Evolutionary conservation across 2,797 vertebrate genomes (phyloP).

Genomic region (Pangasius djambal): DNA sequence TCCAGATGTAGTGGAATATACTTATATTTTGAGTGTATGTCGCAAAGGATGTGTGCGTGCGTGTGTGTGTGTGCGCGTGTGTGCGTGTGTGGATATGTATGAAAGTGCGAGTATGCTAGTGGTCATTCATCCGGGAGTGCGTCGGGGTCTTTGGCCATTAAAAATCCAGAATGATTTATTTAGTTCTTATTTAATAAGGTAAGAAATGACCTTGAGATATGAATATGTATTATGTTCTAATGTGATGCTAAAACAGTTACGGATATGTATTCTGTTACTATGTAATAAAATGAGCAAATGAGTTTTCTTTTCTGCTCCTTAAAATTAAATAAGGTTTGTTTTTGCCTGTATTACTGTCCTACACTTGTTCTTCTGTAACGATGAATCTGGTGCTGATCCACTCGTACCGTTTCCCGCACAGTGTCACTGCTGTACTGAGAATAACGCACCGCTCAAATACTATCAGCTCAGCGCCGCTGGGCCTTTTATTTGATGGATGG

Average conservation of each 20-base stretch:
- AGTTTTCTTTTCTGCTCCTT: constrained; percentile 70
- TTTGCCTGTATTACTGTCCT: constrained; percentile 52
- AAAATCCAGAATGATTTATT: constrained; percentile 71
- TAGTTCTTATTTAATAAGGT: constrained; percentile 76
- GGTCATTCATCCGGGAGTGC: constrained; percentile 56
- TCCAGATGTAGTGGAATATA: constrained; percentile 41
- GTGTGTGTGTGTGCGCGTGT: constrained; percentile 32
- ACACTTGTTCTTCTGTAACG: not conserved
- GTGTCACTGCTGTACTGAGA: not conserved
- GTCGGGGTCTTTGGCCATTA: constrained; percentile 61
- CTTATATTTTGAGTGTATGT: constrained; percentile 44
- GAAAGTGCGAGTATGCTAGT: constrained; percentile 57
- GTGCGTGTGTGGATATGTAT: constrained; percentile 38
- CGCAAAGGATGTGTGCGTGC: constrained; percentile 11
- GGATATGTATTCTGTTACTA: constrained; percentile 73
- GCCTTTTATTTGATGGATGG: not conserved
- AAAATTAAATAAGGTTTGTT: constrained; percentile 69
- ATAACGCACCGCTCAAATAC: not conserved
- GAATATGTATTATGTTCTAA: constrained; percentile 76
- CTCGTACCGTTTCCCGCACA: not conserved
- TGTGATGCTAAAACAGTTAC: constrained; percentile 76
- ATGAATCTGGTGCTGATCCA: not conserved
- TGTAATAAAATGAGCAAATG: constrained; percentile 73
- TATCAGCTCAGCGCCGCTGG: not conserved
- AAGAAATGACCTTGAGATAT: constrained; percentile 71